Percentiles rank a stretch among this genome's conserved stretches.
Conservation (phyloP, 2,113 vertebrate genomes). For the Peromyscus maniculatus region DNA sequence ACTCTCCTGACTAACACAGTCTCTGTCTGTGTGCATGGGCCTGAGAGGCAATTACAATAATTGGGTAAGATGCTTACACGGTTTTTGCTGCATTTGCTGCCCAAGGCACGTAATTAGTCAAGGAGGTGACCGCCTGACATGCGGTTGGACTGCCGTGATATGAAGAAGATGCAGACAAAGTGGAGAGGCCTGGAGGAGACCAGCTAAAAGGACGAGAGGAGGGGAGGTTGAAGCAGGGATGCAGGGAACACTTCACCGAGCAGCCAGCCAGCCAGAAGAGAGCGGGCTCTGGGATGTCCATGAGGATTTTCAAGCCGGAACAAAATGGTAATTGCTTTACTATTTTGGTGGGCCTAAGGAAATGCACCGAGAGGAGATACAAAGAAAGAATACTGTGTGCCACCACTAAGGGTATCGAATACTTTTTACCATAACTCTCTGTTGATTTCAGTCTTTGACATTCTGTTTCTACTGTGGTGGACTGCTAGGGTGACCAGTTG, state of each 20-base stretch:
- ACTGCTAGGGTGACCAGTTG: neutral
- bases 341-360: conserved; percentile 9
- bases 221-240: neutral
- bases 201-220: conserved; percentile 6
- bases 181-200: conserved; percentile 48
- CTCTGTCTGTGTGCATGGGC: neutral
- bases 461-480: neutral
- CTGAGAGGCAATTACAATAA: conserved; percentile 39
- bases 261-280: neutral
- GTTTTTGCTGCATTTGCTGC: conserved; percentile 31
- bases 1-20: conserved; percentile 33
- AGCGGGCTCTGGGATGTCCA: neutral
- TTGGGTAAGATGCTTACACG: conserved; percentile 16
- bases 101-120: neutral
- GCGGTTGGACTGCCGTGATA: accelerated
- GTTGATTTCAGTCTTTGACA: neutral
- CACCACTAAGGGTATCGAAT: neutral
- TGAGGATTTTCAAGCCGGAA: conserved; percentile 12
- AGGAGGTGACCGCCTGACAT: neutral
- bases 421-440: neutral
- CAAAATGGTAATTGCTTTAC: conserved; percentile 1
- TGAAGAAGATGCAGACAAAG: conserved; percentile 20
- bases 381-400: neutral
- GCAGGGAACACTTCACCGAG: neutral
- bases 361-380: neutral